Percentiles rank a stretch among this genome's conserved stretches.
These are phyloP conservation scores for Carposina sasakii DNA, from an alignment of 1,140 invertebrate genomes.

Conservation along the genomic window DNA sequence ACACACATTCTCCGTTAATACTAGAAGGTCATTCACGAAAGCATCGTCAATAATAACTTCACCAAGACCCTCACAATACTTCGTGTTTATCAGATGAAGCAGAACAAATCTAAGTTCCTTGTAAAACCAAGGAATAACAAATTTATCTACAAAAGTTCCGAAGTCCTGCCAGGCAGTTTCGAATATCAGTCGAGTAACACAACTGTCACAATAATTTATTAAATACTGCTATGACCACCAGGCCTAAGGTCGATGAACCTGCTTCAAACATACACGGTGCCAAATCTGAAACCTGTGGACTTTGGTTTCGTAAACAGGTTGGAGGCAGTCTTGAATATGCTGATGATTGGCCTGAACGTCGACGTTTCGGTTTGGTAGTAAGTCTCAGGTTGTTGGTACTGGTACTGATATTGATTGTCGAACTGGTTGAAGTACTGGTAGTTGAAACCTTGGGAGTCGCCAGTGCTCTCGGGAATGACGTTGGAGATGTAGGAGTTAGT, in stretches of 20 bases:
- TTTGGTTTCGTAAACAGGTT: constrained; percentile 60
- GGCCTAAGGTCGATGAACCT: constrained; percentile 11
- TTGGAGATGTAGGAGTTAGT: constrained; percentile 60
- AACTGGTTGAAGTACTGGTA: constrained; percentile 60
- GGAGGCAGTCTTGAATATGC: constrained; percentile 56
- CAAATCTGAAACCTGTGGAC: constrained; percentile 44
- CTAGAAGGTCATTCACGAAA: constrained; percentile 61
- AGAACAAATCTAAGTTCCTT: constrained; percentile 47
- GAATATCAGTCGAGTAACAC: constrained; percentile 68
- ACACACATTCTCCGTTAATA: constrained; percentile 49
- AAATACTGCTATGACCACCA: constrained; percentile 57
- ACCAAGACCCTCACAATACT: constrained; percentile 46
- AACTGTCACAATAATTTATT: constrained; percentile 58
- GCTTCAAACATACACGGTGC: constrained; percentile 50
- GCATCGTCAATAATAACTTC: constrained; percentile 42
- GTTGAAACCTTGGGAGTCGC: constrained; percentile 48
- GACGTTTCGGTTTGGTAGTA: constrained; percentile 42
- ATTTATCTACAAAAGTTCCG: constrained; percentile 56
- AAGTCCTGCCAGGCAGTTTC: constrained; percentile 39
- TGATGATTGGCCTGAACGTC: constrained; percentile 55
- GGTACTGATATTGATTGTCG: constrained; percentile 34
- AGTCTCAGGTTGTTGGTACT: constrained; percentile 46
- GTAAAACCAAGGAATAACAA: constrained; percentile 68
- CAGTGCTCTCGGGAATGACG: constrained; percentile 61
- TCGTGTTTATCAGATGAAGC: constrained; percentile 27